Evolutionary conservation across 2,888 invertebrate species (phyloP), one percentile per base, ranked within the genome.

Genomic region (Spodoptera littoralis): DNA sequence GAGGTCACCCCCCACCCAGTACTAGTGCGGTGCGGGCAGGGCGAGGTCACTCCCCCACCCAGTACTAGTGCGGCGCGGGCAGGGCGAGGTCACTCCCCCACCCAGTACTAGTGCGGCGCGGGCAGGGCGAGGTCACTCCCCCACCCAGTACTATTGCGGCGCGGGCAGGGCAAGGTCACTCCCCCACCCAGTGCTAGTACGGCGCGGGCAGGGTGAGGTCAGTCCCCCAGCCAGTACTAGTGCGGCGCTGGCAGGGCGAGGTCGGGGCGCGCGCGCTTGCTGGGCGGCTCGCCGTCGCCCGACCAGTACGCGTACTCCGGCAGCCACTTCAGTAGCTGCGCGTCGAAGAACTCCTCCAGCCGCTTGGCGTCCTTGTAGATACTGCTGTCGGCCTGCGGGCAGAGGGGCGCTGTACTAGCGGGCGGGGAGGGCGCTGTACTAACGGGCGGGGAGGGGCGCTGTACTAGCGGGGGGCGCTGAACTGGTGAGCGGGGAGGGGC

Each of bases 341-440:
- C 96, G 84, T 98, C 97, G 88, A 98, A 98, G 93, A 98, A 98
- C 90, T 97, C 97, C 89, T 98, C 98, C 81, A 98, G 95, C 70
- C 96, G 96, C 88, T 97, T 96, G 48, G 97, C 98, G 91, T 98
- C 97, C 82, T 96, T 96, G 92, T 96, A 97, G 48, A 97, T 96
- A 86, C 96, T 96, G 13, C 97, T 96, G 76, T 97, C 97, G 82
- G 96, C 96, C 97, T 98, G 89, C n/a, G 36, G 36, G 36, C 36
- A 36, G 36, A 36, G 8, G 30, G 30, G 6, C 30, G 30, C 18
- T 18, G 30, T 6, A 6, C 0, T 30, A 11, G 27, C 8, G 4
- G 24, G 11, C 18, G 18, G 18, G 18, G 18, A 18, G 18, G 18
- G 18, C 18, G 18, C 18, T 18, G 18, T 18, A 1, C 1, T 18